Percentiles rank a stretch among this genome's conserved stretches.
Conservation (phyloP, 2,888 invertebrate species). For the Meghimatium bilineatum region DNA sequence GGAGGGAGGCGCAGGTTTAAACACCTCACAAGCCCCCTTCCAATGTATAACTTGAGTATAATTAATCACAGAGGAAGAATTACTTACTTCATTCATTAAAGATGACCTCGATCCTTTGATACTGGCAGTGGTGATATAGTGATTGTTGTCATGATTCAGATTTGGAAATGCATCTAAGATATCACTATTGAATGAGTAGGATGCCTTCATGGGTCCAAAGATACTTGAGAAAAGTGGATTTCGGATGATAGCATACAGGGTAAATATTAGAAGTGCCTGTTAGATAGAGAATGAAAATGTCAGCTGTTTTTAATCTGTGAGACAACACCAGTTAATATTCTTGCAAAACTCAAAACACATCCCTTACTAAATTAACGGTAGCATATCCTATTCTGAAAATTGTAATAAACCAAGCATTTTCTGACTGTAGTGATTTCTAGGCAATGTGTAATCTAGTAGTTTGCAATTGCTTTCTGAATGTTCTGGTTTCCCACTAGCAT, state of each 20-base stretch:
- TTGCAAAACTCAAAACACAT: too few species aligned
- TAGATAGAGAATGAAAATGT: background rate
- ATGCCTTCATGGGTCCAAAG: constrained; percentile 61
- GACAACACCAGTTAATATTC: background rate
- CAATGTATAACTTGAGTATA: too few species aligned
- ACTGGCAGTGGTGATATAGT: constrained; percentile 60
- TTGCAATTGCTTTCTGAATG: too few species aligned
- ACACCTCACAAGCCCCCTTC: too few species aligned
- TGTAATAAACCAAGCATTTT: too few species aligned
- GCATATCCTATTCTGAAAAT: too few species aligned
- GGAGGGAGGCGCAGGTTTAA: too few species aligned
- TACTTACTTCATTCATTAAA: constrained; percentile 68
- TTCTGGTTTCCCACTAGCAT: too few species aligned
- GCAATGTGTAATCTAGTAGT: too few species aligned
- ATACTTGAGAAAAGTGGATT: constrained; percentile 67
- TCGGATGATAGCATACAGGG: constrained; percentile 68
- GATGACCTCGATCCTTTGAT: constrained; percentile 69
- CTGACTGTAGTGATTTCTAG: too few species aligned
- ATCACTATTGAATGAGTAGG: constrained; percentile 56
- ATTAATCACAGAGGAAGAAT: too few species aligned
- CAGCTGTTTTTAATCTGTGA: background rate
- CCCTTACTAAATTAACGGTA: too few species aligned
- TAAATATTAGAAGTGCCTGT: constrained; percentile 69
- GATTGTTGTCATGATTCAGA: constrained; percentile 50
- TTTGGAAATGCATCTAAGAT: constrained; percentile 17